Evolutionary conservation across 2,888 invertebrate genomes (phyloP).

Genomic region (Autographa pulchrina): DNA sequence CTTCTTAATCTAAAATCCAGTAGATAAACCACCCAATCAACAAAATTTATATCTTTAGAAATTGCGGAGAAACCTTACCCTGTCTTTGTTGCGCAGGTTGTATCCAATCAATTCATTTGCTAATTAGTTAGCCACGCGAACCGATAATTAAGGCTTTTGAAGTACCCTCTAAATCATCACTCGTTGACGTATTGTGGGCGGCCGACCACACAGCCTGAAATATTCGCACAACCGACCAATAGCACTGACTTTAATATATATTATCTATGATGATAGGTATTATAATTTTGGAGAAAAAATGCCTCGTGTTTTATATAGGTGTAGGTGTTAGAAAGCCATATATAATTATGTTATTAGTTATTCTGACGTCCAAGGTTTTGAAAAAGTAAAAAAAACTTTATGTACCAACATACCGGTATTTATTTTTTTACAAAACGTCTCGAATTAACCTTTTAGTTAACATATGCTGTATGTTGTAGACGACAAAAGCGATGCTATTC

Average conservation of each 20-base stretch:
- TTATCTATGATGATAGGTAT: conserved; percentile 30
- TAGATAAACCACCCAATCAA: conserved; percentile 12
- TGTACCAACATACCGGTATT: no score
- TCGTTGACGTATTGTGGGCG: conserved; percentile 48
- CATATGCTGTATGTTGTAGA: no score
- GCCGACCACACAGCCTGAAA: conserved; percentile 56
- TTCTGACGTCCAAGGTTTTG: no score
- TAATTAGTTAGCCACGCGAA: conserved; percentile 57
- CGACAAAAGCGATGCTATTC: not conserved
- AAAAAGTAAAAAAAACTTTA: no score
- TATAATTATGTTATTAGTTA: no score
- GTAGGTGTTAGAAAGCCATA: conserved; percentile 5
- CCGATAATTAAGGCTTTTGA: conserved; percentile 55
- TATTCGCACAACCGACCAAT: conserved; percentile 34
- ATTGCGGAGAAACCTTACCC: conserved; percentile 48
- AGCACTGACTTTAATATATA: conserved; percentile 39
- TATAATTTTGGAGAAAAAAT: conserved; percentile 32
- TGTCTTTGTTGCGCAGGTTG: conserved; percentile 37
- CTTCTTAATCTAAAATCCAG: not conserved
- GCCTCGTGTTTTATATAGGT: not conserved
- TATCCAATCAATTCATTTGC: conserved; percentile 53
- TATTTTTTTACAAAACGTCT: no score
- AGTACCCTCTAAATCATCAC: conserved; percentile 55
- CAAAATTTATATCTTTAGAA: conserved; percentile 52
- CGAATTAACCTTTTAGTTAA: no score